These are phyloP conservation scores for Vidua chalybeata DNA, from an alignment of 2,113 vertebrate species.

Conservation along the genomic window DNA sequence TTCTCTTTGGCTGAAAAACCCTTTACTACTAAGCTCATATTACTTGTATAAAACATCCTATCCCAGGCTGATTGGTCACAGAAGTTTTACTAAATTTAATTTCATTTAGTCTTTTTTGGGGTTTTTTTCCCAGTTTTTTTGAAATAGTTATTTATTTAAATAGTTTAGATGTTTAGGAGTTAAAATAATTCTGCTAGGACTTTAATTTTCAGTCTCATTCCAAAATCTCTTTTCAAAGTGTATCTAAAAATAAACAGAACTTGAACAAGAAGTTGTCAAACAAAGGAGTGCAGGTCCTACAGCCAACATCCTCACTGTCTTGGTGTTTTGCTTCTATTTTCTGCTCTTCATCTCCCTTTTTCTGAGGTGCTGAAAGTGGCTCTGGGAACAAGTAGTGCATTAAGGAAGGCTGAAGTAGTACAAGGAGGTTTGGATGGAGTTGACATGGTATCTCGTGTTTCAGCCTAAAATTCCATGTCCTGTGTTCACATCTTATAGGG, in stretches of 20 bases:
- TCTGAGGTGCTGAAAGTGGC: background rate
- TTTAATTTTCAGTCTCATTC: background rate
- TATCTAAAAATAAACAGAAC: background rate
- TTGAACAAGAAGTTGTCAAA: conserved; percentile 8
- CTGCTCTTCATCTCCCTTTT: background rate
- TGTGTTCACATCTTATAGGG: background rate
- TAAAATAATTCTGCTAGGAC: background rate
- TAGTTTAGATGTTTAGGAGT: background rate
- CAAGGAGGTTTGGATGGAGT: background rate
- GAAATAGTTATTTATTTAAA: background rate
- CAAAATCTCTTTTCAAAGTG: background rate
- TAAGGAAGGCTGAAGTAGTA: background rate
- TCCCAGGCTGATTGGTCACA: background rate
- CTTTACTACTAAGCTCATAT: background rate
- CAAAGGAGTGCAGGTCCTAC: background rate
- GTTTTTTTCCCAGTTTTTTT: background rate
- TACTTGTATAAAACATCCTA: background rate
- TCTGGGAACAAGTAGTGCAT: background rate
- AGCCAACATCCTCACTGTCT: background rate
- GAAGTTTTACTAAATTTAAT: background rate
- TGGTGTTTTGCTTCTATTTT: background rate
- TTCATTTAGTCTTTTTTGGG: background rate
- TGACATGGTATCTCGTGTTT: background rate
- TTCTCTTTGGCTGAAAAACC: background rate
- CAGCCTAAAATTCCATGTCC: background rate